Percentiles rank a stretch among this genome's conserved stretches.
phyloP scores from a whole-genome alignment of 1,140 invertebrate genomes.

The Camponotus vicinus region DNA sequence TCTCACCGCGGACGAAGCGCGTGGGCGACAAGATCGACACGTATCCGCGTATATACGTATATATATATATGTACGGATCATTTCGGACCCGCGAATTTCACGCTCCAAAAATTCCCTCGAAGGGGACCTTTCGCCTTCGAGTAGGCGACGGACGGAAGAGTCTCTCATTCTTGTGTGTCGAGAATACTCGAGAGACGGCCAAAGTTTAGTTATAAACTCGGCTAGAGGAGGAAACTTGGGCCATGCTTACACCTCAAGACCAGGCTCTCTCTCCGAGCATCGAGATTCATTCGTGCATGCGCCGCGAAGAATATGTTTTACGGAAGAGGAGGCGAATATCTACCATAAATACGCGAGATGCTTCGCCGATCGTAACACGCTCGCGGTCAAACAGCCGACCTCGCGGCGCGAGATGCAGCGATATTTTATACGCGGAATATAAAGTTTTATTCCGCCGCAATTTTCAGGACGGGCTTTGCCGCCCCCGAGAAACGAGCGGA shows the following conservation, averaged over 20 bases:
- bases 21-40: too few species aligned
- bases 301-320: not conserved
- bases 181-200: conserved; percentile 45
- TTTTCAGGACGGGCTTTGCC: conserved; percentile 26
- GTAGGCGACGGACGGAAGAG: not conserved
- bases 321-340: not conserved
- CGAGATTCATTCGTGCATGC: conserved; percentile 30
- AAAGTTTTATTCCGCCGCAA: conserved; percentile 49
- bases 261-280: conserved; percentile 16
- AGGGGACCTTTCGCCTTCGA: not conserved
- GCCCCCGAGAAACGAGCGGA: not conserved
- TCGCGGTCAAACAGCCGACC: conserved; percentile 4
- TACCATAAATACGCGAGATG: conserved; percentile 36
- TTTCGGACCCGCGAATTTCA: conserved; percentile 32
- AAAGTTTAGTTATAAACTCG: conserved; percentile 55
- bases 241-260: not conserved
- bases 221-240: conserved; percentile 13
- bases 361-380: conserved; percentile 4
- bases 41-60: not conserved
- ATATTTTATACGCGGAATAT: conserved; percentile 22
- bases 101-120: conserved; percentile 27
- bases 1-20: conserved; percentile 12
- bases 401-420: not conserved
- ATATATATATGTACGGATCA: not conserved
- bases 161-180: conserved; percentile 17